Percentiles rank a stretch among this genome's conserved stretches.
These are phyloP conservation scores for Drosophila sechellia DNA, from an alignment of 1,140 invertebrate species.

Conservation along the genomic window DNA sequence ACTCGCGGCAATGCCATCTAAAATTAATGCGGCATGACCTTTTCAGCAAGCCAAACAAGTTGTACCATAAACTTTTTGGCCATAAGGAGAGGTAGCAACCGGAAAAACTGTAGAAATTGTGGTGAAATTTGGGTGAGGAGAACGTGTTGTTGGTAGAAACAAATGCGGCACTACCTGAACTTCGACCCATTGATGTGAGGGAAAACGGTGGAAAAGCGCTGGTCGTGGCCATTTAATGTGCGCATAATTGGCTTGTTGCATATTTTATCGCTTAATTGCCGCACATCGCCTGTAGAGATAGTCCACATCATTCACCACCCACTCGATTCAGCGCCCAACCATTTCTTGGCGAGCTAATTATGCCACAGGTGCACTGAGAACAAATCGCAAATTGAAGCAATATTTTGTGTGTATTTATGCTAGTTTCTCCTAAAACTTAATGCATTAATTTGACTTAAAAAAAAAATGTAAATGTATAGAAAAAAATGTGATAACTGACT, in stretches of 20 bases:
- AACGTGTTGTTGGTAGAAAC: conserved; percentile 12
- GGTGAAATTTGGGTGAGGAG: neutral
- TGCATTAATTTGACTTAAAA: no score
- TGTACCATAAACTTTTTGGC: conserved; percentile 62
- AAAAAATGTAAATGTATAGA: no score
- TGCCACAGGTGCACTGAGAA: conserved; percentile 8
- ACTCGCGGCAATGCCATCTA: conserved; percentile 70
- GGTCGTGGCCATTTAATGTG: conserved; percentile 65
- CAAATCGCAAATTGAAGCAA: neutral
- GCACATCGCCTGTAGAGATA: conserved; percentile 13
- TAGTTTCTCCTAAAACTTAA: no score
- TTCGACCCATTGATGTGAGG: conserved; percentile 29
- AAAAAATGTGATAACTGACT: no score
- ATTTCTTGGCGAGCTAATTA: conserved; percentile 16
- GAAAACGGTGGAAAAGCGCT: conserved; percentile 3
- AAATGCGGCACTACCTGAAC: conserved; percentile 11
- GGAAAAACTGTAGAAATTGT: neutral
- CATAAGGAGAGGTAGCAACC: conserved; percentile 5
- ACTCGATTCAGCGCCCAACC: neutral
- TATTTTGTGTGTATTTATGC: neutral
- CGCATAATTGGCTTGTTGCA: conserved; percentile 76
- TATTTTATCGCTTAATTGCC: conserved; percentile 77
- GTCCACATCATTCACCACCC: conserved; percentile 24
- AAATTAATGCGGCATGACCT: conserved; percentile 70
- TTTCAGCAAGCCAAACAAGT: conserved; percentile 55